These are phyloP conservation scores for Corvus hawaiiensis DNA, from an alignment of 2,113 vertebrate species.

Conservation along the genomic window DNA sequence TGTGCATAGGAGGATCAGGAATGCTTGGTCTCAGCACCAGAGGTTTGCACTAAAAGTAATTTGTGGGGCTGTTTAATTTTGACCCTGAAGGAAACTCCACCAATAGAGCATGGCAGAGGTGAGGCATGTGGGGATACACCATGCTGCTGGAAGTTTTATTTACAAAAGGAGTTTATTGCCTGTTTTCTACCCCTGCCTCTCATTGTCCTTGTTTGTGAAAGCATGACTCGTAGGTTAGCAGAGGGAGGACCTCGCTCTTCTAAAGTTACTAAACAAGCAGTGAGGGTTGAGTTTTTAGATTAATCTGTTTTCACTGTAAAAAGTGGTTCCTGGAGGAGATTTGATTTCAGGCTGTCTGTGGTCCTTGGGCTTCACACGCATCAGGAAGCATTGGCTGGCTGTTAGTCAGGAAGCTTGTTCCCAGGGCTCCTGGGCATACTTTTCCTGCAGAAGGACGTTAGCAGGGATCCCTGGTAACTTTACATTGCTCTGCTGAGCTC, in stretches of 20 bases:
- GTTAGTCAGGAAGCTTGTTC: background rate
- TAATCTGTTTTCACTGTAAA: constrained; percentile 14
- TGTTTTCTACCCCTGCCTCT: constrained; percentile 12
- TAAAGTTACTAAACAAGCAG: constrained; percentile 32
- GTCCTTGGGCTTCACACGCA: background rate
- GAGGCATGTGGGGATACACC: background rate
- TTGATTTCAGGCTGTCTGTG: background rate
- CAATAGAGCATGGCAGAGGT: background rate
- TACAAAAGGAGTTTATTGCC: constrained; percentile 27
- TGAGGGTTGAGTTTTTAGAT: background rate
- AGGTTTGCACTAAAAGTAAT: background rate
- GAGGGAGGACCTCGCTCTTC: background rate
- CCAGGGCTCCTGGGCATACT: background rate
- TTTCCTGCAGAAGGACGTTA: background rate
- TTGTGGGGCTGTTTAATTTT: background rate
- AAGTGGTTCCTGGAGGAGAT: constrained; percentile 18
- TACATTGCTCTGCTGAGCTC: background rate
- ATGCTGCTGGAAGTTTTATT: background rate
- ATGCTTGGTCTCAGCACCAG: background rate
- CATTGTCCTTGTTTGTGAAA: constrained; percentile 33
- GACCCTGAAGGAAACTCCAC: background rate
- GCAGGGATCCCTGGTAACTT: background rate
- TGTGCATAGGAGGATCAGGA: background rate
- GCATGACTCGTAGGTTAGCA: background rate
- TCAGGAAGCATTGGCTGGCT: background rate